A percentile compares a stretch with the other conserved stretches of the same genome.
Evolutionary conservation across 2,797 vertebrate species (phyloP).

Genomic region (Acanthurus tractus): DNA sequence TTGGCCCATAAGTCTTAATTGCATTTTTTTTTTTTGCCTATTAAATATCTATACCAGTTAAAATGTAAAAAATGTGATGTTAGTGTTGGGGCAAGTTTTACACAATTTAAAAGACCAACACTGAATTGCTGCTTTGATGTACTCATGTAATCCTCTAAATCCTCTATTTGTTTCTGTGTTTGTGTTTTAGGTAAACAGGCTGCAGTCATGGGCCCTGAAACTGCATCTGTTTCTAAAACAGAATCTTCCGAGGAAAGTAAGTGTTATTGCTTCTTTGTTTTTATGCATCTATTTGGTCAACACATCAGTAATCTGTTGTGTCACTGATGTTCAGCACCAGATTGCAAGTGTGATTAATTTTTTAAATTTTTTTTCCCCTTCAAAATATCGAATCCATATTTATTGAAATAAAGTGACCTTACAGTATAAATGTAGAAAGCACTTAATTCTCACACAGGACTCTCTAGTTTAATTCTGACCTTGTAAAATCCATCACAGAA

Average conservation of each 20-base stretch:
- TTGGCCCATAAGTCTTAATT: no score
- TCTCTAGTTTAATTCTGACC: no score
- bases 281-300: neutral
- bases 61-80: no score
- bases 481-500: neutral
- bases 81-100: no score
- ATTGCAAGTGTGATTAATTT: no score
- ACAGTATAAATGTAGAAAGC: neutral
- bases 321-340: neutral
- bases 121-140: no score
- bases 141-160: neutral
- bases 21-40: no score
- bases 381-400: neutral
- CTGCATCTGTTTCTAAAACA: conserved; percentile 47
- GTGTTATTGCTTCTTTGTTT: conserved; percentile 21
- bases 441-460: neutral
- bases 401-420: neutral
- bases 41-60: no score
- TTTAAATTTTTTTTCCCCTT: no score
- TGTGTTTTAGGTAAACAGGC: conserved; percentile 36
- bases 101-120: no score
- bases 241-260: conserved; percentile 71
- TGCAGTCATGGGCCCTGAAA: conserved; percentile 73
- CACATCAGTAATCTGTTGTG: no score
- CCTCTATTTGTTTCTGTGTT: neutral